phyloP scores from a whole-genome alignment of 2,888 invertebrate genomes.

The Laothoe populi region DNA sequence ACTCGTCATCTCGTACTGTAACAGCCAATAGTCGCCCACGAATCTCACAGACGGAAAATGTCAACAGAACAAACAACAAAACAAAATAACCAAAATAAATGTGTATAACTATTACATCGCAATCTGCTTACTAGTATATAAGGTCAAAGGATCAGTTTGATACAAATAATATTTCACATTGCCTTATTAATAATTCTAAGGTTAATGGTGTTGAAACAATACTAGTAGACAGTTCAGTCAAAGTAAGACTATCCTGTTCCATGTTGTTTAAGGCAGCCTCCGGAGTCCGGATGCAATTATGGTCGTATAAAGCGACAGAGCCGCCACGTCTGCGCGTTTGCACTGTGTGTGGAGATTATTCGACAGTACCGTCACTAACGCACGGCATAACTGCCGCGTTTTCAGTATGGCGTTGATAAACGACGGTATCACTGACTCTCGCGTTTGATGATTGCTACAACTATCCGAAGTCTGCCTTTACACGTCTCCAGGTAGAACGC shows the following conservation, averaged over 20 bases:
- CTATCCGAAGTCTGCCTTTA: too few relatives aligned
- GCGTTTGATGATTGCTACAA: too few relatives aligned
- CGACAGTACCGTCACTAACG: too few relatives aligned
- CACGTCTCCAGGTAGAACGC: conserved; percentile 8
- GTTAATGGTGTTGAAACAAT: neutral
- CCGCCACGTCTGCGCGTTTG: too few relatives aligned
- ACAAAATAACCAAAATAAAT: neutral
- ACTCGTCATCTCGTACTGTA: too few relatives aligned
- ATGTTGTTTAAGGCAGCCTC: too few relatives aligned
- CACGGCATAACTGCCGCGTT: too few relatives aligned
- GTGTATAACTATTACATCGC: neutral
- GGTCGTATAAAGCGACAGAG: too few relatives aligned
- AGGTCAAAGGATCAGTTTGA: neutral
- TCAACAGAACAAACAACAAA: neutral
- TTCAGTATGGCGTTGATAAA: too few relatives aligned
- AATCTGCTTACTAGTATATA: neutral
- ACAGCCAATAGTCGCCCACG: conserved; percentile 1
- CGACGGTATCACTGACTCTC: too few relatives aligned
- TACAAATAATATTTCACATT: neutral
- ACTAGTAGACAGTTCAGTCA: neutral
- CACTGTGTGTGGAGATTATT: too few relatives aligned
- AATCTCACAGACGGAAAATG: neutral
- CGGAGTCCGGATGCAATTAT: too few relatives aligned
- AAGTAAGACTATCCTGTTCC: neutral
- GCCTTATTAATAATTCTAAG: neutral